Evolutionary conservation across 1,140 invertebrate species (phyloP).

Genomic region (Nixonia krombeini): DNA sequence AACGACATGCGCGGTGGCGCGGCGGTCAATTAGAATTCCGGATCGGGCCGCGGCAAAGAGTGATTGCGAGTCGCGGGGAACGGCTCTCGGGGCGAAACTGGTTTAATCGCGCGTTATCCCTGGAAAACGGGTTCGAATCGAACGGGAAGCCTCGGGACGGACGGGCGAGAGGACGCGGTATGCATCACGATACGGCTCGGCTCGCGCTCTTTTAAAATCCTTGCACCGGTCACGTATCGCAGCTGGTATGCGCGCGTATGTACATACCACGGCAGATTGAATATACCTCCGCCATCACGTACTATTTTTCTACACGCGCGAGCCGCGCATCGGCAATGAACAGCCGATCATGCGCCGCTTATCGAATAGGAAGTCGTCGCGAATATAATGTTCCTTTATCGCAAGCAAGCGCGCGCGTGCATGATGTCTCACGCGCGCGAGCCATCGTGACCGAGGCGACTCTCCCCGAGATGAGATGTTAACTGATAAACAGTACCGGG

Average conservation of each 20-base stretch:
- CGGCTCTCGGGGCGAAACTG: conserved; percentile 18
- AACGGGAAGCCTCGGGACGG: conserved; percentile 18
- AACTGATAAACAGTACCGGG: no score
- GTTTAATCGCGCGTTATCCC: conserved; percentile 25
- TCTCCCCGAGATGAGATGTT: no score
- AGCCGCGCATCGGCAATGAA: no score
- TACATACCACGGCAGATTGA: conserved; percentile 12
- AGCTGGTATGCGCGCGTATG: conserved; percentile 7
- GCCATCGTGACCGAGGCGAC: no score
- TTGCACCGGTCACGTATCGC: conserved; percentile 11
- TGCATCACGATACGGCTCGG: conserved; percentile 16
- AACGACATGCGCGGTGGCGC: conserved; percentile 12
- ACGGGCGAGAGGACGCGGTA: conserved; percentile 16
- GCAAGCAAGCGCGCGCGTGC: no score
- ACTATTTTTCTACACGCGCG: conserved; percentile 8
- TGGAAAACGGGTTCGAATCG: conserved; percentile 18
- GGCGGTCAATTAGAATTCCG: conserved; percentile 17
- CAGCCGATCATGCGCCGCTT: no score
- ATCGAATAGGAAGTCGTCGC: no score
- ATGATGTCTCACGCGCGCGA: no score
- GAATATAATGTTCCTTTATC: no score
- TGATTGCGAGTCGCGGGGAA: conserved; percentile 16
- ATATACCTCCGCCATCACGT: conserved; percentile 8
- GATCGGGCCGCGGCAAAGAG: conserved; percentile 15
- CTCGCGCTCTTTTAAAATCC: conserved; percentile 12